Evolutionary conservation across 2,888 invertebrate species (phyloP).

Genomic region (Leucophora obtusa): DNA sequence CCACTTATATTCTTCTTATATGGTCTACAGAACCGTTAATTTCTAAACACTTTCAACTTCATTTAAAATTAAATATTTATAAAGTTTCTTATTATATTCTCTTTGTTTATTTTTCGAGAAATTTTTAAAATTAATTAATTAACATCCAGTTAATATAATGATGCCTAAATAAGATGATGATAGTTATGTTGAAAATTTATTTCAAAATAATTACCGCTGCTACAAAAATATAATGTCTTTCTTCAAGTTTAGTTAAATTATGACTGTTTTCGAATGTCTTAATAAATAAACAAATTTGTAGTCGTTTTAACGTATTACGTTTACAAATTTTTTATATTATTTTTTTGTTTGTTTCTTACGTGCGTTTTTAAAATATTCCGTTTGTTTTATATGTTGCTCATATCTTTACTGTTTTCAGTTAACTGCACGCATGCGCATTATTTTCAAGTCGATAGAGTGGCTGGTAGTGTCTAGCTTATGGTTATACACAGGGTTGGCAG

Average conservation of each 20-base stretch:
- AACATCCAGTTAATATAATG: background rate
- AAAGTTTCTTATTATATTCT: background rate
- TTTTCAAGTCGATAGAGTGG: slow-evolving; percentile 22
- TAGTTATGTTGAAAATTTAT: background rate
- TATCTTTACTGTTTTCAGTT: slow-evolving; percentile 42
- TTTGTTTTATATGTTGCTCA: slow-evolving; percentile 35
- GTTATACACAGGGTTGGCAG: too few relatives aligned
- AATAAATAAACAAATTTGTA: background rate
- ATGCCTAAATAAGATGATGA: background rate
- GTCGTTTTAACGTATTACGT: background rate
- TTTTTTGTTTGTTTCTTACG: background rate
- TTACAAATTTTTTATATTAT: background rate
- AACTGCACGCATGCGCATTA: slow-evolving; percentile 65
- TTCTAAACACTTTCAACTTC: slow-evolving; percentile 69
- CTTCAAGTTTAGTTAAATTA: background rate
- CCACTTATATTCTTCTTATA: background rate
- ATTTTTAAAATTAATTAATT: background rate
- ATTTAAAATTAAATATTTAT: slow-evolving; percentile 40
- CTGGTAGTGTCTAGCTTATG: slow-evolving; percentile 35
- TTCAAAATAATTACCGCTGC: background rate
- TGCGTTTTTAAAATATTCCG: slow-evolving; percentile 4
- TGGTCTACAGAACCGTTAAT: slow-evolving; percentile 24
- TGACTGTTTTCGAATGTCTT: slow-evolving; percentile 18
- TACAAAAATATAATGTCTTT: background rate
- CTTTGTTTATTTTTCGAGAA: background rate